Conservation (phyloP, 2,797 vertebrate species). For the Ambastaia sidthimunki region DNA sequence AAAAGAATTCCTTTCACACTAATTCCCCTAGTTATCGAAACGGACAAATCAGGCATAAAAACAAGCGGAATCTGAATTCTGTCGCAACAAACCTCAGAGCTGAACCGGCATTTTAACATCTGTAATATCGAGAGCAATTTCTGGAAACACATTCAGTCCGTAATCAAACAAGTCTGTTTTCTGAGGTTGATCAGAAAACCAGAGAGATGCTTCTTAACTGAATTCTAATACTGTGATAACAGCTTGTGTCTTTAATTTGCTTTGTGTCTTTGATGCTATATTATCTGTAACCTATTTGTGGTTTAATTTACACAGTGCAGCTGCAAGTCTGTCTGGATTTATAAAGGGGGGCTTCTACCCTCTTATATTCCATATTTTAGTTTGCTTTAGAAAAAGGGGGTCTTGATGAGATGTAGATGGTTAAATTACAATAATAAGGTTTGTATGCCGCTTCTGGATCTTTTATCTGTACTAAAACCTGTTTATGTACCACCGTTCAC, state of each 20-base stretch:
- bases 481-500: no score
- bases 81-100: background rate
- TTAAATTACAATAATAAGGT: background rate
- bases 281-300: background rate
- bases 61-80: background rate
- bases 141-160: background rate
- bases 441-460: no score
- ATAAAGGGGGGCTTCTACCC: background rate
- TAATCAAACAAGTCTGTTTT: background rate
- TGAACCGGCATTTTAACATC: background rate
- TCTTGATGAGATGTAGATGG: background rate
- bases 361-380: background rate
- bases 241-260: conserved; percentile 5
- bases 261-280: background rate
- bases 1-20: background rate
- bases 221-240: conserved; percentile 42
- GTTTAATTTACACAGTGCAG: background rate
- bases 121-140: background rate
- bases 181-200: conserved; percentile 10
- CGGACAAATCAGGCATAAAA: background rate
- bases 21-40: background rate
- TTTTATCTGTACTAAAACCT: no score
- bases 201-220: background rate
- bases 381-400: no score
- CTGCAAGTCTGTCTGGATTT: background rate